These are phyloP conservation scores for Drosophila santomea DNA, from an alignment of 1,140 invertebrate genomes.

Conservation along the genomic window DNA sequence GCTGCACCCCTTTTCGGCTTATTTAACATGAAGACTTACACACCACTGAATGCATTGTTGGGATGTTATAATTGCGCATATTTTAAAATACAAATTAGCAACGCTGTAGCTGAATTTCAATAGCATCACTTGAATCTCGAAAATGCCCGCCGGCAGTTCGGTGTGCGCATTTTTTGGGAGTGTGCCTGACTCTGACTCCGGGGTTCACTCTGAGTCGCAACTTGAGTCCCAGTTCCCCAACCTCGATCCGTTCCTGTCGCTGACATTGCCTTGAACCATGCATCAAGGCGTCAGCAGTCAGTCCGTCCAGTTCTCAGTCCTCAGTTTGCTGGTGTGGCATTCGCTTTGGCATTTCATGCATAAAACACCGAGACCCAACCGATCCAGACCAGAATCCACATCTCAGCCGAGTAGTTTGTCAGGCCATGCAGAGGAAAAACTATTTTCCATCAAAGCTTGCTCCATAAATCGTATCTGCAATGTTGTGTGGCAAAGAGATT, in stretches of 20 bases:
- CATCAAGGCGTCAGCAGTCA: slow-evolving; percentile 72
- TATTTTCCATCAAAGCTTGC: neutral
- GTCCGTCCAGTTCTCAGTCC: slow-evolving; percentile 17
- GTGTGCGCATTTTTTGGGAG: slow-evolving; percentile 47
- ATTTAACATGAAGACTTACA: slow-evolving; percentile 76
- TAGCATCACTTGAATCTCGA: slow-evolving; percentile 42
- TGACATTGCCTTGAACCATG: slow-evolving; percentile 71
- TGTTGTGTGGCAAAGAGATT: too few species aligned
- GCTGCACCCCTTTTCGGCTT: slow-evolving; percentile 70
- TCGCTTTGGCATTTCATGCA: slow-evolving; percentile 74
- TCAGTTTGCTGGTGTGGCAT: slow-evolving; percentile 57
- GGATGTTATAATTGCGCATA: slow-evolving; percentile 79
- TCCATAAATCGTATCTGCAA: neutral
- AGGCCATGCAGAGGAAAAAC: slow-evolving; percentile 39
- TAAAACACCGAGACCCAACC: slow-evolving; percentile 54
- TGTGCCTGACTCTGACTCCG: slow-evolving; percentile 66
- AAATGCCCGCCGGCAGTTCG: slow-evolving; percentile 43
- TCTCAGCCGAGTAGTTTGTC: slow-evolving; percentile 64
- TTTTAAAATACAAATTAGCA: slow-evolving; percentile 84
- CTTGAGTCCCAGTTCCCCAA: slow-evolving; percentile 1
- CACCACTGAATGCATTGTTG: slow-evolving; percentile 73
- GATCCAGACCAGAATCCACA: slow-evolving; percentile 38
- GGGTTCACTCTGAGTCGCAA: slow-evolving; percentile 19
- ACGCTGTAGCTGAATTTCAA: slow-evolving; percentile 81
- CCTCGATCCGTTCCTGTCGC: slow-evolving; percentile 32